A percentile compares a stretch with the other conserved stretches of the same genome.
phyloP scores from a whole-genome alignment of 2,797 vertebrate genomes.

The Nothura maculosa region DNA sequence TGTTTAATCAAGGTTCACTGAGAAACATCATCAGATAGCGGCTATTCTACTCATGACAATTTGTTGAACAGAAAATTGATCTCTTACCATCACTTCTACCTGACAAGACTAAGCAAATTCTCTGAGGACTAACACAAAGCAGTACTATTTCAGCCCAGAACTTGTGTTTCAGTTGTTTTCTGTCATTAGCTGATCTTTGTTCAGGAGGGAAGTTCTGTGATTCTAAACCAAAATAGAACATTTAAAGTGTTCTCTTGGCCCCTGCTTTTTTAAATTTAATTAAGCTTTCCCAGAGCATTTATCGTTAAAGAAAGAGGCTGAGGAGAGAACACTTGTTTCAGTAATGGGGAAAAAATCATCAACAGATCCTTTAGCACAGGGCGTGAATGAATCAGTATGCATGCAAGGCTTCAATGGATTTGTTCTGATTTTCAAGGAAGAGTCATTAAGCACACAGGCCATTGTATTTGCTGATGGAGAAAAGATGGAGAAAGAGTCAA shows the following conservation, averaged over 20 bases:
- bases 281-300: not conserved
- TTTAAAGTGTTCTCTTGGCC: slow-evolving; percentile 4
- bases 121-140: not conserved
- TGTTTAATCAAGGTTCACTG: not conserved
- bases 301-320: not conserved
- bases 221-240: not conserved
- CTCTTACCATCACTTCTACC: not conserved
- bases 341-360: not conserved
- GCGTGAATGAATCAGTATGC: accelerated
- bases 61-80: slow-evolving; percentile 32
- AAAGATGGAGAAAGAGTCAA: not conserved
- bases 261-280: slow-evolving; percentile 5
- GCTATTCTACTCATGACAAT: not conserved
- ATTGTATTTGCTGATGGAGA: not conserved
- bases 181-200: not conserved
- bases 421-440: not conserved
- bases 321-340: not conserved
- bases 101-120: slow-evolving; percentile 30
- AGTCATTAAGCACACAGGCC: not conserved
- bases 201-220: not conserved
- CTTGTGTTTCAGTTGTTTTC: not conserved
- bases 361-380: not conserved
- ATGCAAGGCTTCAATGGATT: not conserved
- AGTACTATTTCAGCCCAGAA: slow-evolving; percentile 17
- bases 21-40: slow-evolving; percentile 18